These are phyloP conservation scores for Carposina sasakii DNA, from an alignment of 1,140 invertebrate genomes.

Conservation along the genomic window DNA sequence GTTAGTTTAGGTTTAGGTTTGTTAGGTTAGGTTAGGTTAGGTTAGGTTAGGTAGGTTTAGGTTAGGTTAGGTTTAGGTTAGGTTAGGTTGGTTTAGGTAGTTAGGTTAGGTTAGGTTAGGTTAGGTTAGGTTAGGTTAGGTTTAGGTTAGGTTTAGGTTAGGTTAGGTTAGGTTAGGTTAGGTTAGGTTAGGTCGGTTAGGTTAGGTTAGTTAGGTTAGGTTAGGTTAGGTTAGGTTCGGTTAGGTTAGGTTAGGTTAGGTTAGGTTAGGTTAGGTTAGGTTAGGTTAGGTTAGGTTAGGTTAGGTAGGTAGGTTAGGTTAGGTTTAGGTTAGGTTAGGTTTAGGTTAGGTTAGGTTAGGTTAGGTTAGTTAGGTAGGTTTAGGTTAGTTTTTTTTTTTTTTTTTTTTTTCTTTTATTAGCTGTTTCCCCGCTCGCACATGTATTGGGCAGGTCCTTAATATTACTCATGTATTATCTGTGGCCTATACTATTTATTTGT, in stretches of 20 bases:
- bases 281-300: constrained; percentile 13
- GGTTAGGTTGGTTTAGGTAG: constrained; percentile 10
- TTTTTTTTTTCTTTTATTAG: no score
- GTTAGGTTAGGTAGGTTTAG: constrained; percentile 11
- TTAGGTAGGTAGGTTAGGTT: constrained; percentile 12
- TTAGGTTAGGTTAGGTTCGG: constrained; percentile 14
- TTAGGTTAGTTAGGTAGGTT: constrained; percentile 26
- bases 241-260: constrained; percentile 13
- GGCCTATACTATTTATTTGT: no score
- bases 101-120: constrained; percentile 4
- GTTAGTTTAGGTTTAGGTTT: constrained; percentile 10
- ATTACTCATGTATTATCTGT: no score
- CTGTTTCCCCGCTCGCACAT: no score
- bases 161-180: constrained; percentile 15
- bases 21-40: constrained; percentile 13
- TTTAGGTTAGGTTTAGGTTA: constrained; percentile 12
- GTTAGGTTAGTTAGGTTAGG: constrained; percentile 12
- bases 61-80: constrained; percentile 11
- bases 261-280: constrained; percentile 14
- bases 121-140: constrained; percentile 5
- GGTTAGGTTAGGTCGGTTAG: constrained; percentile 12
- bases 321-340: constrained; percentile 10
- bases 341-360: constrained; percentile 15
- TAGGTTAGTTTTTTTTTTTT: constrained; percentile 10
- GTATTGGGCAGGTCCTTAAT: no score